These are phyloP conservation scores for Ammospiza caudacuta DNA, from an alignment of 2,113 vertebrate species.

Conservation along the genomic window DNA sequence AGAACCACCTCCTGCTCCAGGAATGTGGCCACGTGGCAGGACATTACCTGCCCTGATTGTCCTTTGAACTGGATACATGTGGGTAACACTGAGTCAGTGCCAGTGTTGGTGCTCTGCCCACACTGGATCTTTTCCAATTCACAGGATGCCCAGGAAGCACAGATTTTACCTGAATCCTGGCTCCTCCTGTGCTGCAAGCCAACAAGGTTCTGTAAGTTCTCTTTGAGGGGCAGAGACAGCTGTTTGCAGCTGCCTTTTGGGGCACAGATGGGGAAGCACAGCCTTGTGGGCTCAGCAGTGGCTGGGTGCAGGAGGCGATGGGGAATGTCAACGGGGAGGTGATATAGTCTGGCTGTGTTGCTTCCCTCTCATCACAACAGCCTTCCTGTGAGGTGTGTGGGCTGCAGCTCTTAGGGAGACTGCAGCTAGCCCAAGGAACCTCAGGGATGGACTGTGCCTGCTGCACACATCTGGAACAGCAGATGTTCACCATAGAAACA, in stretches of 20 bases:
- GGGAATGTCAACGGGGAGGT: background rate
- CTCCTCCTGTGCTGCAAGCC: background rate
- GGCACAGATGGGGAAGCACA: background rate
- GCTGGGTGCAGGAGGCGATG: background rate
- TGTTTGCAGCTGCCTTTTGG: background rate
- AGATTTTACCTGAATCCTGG: background rate
- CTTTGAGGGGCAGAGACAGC: background rate
- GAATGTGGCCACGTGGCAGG: background rate
- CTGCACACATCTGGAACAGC: background rate
- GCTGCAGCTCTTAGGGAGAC: background rate
- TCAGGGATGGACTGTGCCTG: background rate
- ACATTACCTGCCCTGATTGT: background rate
- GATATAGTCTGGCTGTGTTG: fast-evolving
- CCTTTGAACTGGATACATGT: background rate
- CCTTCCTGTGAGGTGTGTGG: background rate
- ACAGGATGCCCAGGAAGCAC: background rate
- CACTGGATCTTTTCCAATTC: background rate
- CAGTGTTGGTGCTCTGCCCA: background rate
- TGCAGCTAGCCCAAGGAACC: background rate
- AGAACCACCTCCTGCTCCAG: background rate
- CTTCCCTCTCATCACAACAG: background rate
- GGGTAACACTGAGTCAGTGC: background rate
- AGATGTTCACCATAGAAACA: background rate
- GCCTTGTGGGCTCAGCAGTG: fast-evolving
- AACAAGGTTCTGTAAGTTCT: background rate